These are phyloP conservation scores for Polyodon spathula DNA, from an alignment of 2,113 vertebrate genomes.

Conservation along the genomic window DNA sequence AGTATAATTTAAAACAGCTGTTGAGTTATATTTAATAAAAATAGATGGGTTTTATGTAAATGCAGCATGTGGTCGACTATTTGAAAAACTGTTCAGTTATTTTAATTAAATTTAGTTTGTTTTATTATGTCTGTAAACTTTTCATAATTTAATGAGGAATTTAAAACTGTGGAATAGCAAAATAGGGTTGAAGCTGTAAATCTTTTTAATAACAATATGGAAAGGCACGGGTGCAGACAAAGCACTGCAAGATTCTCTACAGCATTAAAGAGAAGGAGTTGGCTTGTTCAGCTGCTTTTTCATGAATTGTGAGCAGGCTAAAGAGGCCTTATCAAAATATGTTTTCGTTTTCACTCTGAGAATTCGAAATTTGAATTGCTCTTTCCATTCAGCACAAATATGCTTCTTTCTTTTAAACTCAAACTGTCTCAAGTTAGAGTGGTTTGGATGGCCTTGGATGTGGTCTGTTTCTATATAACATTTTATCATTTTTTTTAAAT, in stretches of 20 bases:
- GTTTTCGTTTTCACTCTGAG: neutral
- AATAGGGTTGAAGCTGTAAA: constrained; percentile 13
- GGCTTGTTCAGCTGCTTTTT: constrained; percentile 7
- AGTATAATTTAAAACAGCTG: constrained; percentile 68
- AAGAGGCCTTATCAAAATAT: constrained; percentile 1
- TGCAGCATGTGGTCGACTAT: constrained; percentile 70
- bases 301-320: neutral
- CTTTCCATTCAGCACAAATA: too few species aligned
- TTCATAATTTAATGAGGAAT: constrained; percentile 53
- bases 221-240: neutral
- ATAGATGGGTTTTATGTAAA: constrained; percentile 76
- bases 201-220: neutral
- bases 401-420: too few species aligned
- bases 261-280: constrained; percentile 13
- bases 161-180: constrained; percentile 51
- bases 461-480: too few species aligned
- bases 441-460: too few species aligned
- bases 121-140: constrained; percentile 51
- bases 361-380: constrained; percentile 11
- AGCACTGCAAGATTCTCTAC: constrained; percentile 4
- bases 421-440: too few species aligned
- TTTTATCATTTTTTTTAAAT: too few species aligned
- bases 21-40: constrained; percentile 74
- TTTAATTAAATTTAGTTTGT: constrained; percentile 68
- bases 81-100: constrained; percentile 74